Percentiles rank a stretch among this genome's conserved stretches.
Conservation (phyloP, 2,113 vertebrate genomes). For the Enhydra lutris region DNA sequence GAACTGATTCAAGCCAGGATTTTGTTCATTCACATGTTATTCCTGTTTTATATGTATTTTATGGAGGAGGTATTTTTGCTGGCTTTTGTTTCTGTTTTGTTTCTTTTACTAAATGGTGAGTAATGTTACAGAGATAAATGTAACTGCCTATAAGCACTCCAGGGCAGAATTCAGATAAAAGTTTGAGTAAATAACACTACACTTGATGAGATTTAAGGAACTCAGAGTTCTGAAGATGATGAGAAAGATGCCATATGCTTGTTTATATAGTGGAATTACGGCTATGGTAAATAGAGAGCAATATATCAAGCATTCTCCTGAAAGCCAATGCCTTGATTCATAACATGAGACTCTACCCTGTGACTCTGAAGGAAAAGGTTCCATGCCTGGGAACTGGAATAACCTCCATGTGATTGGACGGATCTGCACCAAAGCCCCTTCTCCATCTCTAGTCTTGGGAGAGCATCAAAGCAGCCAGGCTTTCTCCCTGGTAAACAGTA, state of each 20-base stretch:
- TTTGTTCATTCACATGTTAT: slow-evolving; percentile 53
- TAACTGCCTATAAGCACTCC: slow-evolving; percentile 54
- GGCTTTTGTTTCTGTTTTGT: slow-evolving; percentile 49
- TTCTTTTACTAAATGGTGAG: slow-evolving; percentile 53
- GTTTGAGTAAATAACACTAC: slow-evolving; percentile 18
- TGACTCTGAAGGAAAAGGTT: not conserved
- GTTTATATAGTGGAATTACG: not conserved
- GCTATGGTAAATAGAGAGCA: not conserved
- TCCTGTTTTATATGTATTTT: slow-evolving; percentile 38
- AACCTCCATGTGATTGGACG: not conserved
- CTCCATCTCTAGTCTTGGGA: not conserved
- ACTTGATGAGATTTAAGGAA: slow-evolving; percentile 45
- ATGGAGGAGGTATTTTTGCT: slow-evolving; percentile 45
- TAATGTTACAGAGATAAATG: slow-evolving; percentile 55
- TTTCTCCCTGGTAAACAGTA: not conserved
- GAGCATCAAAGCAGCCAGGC: not conserved
- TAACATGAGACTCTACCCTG: not conserved
- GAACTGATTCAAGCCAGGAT: slow-evolving; percentile 36
- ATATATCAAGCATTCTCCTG: not conserved
- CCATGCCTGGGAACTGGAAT: not conserved
- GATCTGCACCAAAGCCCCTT: not conserved
- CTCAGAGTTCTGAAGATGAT: not conserved
- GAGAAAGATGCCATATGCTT: slow-evolving; percentile 26
- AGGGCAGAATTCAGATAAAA: slow-evolving; percentile 38
- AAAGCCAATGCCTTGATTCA: not conserved